These are phyloP conservation scores for Taenioides sp. DNA, from an alignment of 2,797 vertebrate genomes.

Conservation along the genomic window DNA sequence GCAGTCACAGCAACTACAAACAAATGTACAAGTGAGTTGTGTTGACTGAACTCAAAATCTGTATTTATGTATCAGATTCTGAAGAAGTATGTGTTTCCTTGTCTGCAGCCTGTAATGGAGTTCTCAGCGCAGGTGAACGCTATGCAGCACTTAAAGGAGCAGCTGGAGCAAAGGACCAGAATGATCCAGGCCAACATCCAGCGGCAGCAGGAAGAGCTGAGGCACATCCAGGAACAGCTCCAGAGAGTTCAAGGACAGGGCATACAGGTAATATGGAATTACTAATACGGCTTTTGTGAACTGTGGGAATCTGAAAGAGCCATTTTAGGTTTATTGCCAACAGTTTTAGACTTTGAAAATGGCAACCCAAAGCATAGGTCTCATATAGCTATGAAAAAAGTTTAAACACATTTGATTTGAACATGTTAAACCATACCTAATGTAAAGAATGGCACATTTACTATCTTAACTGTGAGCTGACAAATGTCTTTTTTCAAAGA, in stretches of 20 bases:
- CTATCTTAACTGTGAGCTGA: neutral
- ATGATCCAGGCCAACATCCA: constrained; percentile 86
- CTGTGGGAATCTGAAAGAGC: neutral
- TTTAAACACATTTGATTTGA: neutral
- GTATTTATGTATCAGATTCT: neutral
- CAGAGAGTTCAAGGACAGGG: constrained; percentile 82
- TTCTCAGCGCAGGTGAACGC: constrained; percentile 83
- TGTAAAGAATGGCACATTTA: neutral
- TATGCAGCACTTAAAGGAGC: constrained; percentile 87
- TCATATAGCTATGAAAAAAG: neutral
- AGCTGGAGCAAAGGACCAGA: constrained; percentile 86
- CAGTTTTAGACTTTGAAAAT: too few species aligned
- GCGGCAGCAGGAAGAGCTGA: constrained; percentile 84
- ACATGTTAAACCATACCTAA: neutral
- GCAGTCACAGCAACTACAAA: constrained; percentile 76
- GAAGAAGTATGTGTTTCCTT: neutral
- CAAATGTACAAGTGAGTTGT: constrained; percentile 85
- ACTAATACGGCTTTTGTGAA: too few species aligned
- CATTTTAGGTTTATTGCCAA: neutral
- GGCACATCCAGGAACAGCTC: constrained; percentile 87
- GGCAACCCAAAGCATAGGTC: neutral
- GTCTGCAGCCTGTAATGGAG: constrained; percentile 78
- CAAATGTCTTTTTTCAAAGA: constrained; percentile 69
- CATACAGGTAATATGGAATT: constrained; percentile 72
- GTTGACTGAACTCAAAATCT: neutral